Base-by-base conservation (phyloP, 1,140 invertebrate genomes). In the Dryas iulia region DNA sequence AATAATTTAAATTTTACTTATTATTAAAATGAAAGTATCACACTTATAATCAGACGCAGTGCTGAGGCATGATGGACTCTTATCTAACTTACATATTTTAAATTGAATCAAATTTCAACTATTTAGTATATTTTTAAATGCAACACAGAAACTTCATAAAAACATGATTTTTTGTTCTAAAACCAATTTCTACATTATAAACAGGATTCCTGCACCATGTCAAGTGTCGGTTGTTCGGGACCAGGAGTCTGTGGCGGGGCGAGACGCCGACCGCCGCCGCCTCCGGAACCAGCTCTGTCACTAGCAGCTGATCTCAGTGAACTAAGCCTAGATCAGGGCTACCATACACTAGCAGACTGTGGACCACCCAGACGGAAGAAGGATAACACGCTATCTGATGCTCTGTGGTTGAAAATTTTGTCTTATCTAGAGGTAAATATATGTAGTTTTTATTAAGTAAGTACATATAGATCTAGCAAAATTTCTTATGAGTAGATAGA, bases 291-390 rank as follows among this genome's bases (percentile, higher is more conserved):
- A 1, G 79, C 82, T 0, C 79, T 85, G 18, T 86, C 89, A 12
- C 79, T 91, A 0, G 82, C 87, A 14, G 87, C 87, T 1, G 87
- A 91, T 58, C 77, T 91, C 12, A 91, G 89, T 59, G 89, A 91
- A 72, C 94, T 95, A 25, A 95, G 93, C 72, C 83, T 95, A 21
- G 95, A 96, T 83, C 94, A 96, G 81, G 95, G 96, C 6, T 96
- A 96, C 85, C 95, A 96, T 74, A 96, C 96, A 1, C 86, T 96
- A 39, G 94, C 95, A 69, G 78, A 92, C 84, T 71, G 93, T 86
- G 87, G 87, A 8, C 87, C 84, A 10, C 87, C 86, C 0, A 74
- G 87, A 47, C 69, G 87, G 59, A 62, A 84, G 35, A 60, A 83
- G 24, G 86, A 89, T 62, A 84, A 85, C 47, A 84, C 77, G 0